Base-by-base conservation (phyloP, 2,888 invertebrate species). In the Dasypolia templi region DNA sequence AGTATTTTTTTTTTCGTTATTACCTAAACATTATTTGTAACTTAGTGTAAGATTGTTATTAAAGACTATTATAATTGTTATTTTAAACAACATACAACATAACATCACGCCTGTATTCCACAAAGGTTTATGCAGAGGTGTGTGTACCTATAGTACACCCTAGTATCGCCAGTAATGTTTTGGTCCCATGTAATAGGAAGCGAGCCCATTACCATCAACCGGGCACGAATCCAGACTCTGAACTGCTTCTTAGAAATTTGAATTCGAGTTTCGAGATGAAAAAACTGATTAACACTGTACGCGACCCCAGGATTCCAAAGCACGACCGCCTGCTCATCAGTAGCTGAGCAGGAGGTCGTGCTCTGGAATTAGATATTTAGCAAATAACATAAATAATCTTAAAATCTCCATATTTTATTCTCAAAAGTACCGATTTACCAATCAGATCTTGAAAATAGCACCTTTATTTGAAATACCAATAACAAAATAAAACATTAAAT, bases 401-500 rank as follows among this genome's bases (percentile, higher is more conserved):
- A 5, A 64, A 19, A 26, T 19, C 3, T 58, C 19, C 22, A 59
- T 26, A 19, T 39, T 39, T 26, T 11, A 19, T 39, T 26, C 19
- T 12, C 6, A 17, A n/a, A 22, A 58, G 4, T 61, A 17, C n/a
- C 17, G n/a, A n/a, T 59, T 4, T 26, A 39, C 11, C 2, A 26
- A 12, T 32, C 7, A 14, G 32, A 32, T 32, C 5, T 22, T 32
- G 32, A 22, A 56, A 56, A 32, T 19, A 35, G 0, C 44, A 22
- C 14, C 19, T 12, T 44, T n/a, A 9, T 6, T 7, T 46, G 6
- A 12, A 32, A 42, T 4, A 51, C 12, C 0, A 55, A 29, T 39
- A 32, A 22, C 1, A 53, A 22, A 44, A n/a, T 19, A n/a, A 73
- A 64, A 55, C 6, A 44, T 35, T 58, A 3, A 69, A 71, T 46